Conservation (phyloP, 2,113 vertebrate genomes). For the Coracopsis vasa region DNA sequence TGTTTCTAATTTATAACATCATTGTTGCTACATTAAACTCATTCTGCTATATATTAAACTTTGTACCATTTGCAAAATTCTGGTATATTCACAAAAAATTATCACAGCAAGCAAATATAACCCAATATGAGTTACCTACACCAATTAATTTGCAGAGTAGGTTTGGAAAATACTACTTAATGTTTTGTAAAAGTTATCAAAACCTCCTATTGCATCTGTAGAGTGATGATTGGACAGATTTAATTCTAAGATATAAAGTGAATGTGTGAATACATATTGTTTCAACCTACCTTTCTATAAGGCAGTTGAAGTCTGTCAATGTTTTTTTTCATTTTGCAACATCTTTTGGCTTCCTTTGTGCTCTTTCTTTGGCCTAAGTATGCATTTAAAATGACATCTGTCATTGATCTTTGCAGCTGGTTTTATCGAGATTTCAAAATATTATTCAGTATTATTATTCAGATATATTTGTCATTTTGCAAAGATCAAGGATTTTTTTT, state of each 20-base stretch:
- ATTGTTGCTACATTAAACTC: not conserved
- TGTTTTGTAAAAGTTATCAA: slow-evolving; percentile 54
- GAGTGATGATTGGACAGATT: not conserved
- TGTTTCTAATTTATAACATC: not conserved
- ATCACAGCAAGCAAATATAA: not conserved
- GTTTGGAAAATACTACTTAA: slow-evolving; percentile 53
- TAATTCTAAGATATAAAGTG: not conserved
- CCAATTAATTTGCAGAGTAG: slow-evolving; percentile 22
- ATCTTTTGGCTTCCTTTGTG: not conserved
- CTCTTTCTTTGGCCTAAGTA: not conserved
- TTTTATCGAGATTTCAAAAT: slow-evolving; percentile 6
- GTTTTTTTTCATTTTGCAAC: not conserved
- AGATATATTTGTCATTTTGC: not conserved
- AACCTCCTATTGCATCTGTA: slow-evolving; percentile 5
- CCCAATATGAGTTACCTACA: not conserved
- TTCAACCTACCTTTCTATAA: not conserved
- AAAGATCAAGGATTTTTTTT: not conserved
- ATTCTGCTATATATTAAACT: not conserved
- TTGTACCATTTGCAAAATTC: not conserved
- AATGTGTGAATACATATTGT: not conserved
- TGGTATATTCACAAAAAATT: not conserved
- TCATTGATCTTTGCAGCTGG: not conserved
- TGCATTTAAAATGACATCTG: not conserved
- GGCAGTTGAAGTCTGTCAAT: not conserved
- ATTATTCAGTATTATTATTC: slow-evolving; percentile 7